Conservation (phyloP, 2,888 invertebrate species). For the Myopa testacea region DNA sequence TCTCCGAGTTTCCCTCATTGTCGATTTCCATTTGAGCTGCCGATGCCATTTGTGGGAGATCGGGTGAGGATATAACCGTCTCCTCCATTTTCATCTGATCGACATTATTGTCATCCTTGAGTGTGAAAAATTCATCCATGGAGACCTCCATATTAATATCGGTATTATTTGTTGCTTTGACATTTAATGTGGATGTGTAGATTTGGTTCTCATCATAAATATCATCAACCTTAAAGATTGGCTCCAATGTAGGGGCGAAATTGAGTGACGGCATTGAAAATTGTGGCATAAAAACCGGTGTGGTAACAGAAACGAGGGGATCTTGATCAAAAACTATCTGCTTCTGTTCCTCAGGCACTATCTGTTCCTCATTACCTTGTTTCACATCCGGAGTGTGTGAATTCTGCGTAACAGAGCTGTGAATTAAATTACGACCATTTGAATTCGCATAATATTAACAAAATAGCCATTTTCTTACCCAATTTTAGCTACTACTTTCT, state of each 20-base stretch:
- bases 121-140: slow-evolving; percentile 56
- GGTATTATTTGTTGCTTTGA: too few species aligned
- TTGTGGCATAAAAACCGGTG: neutral
- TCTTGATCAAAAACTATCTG: slow-evolving; percentile 7
- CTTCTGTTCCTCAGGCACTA: slow-evolving; percentile 1
- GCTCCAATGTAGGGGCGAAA: slow-evolving; percentile 46
- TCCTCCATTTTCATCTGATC: neutral
- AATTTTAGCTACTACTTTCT: slow-evolving; percentile 44
- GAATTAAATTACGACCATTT: neutral
- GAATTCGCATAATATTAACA: neutral
- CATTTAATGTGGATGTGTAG: too few species aligned
- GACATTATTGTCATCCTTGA: slow-evolving; percentile 46
- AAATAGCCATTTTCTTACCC: slow-evolving; percentile 36
- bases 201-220: neutral
- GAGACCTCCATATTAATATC: too few species aligned
- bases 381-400: too few species aligned
- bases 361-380: too few species aligned
- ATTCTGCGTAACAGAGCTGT: slow-evolving; percentile 34
- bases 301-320: neutral
- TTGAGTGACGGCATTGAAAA: neutral
- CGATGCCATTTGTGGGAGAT: slow-evolving; percentile 41
- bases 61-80: neutral
- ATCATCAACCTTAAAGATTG: slow-evolving; percentile 50
- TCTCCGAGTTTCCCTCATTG: slow-evolving; percentile 49
- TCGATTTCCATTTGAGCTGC: slow-evolving; percentile 49